Conservation (phyloP, 2,888 invertebrate species). For the Tipula unca region DNA sequence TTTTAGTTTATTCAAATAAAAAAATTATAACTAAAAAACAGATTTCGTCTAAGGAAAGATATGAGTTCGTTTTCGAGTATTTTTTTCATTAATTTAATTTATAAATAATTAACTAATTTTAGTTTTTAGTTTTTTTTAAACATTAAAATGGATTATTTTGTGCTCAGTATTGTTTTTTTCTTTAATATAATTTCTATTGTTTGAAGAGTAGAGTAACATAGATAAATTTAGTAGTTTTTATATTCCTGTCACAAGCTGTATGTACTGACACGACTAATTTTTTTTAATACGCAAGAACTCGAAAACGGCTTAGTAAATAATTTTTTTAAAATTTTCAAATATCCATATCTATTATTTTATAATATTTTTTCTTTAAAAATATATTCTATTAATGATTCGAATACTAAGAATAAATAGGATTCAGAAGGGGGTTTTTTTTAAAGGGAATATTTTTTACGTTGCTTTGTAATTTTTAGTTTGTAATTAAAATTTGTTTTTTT, state of each 20-base stretch:
- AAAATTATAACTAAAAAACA: constrained; percentile 1
- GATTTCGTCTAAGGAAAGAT: constrained; percentile 8
- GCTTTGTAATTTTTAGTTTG: not conserved
- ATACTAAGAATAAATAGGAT: constrained; percentile 14
- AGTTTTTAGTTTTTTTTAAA: not conserved
- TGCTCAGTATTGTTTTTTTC: not conserved
- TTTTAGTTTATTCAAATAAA: not conserved
- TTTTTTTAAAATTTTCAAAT: not conserved
- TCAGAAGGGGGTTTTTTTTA: not conserved
- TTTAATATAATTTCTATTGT: not conserved
- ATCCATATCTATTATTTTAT: constrained; percentile 8
- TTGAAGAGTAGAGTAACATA: constrained; percentile 8
- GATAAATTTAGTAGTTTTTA: not conserved
- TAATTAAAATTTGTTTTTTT: not conserved
- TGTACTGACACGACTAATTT: not conserved
- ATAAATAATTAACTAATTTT: not conserved
- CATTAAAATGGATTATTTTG: constrained; percentile 3
- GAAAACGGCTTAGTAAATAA: constrained; percentile 1
- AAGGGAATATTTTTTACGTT: not conserved
- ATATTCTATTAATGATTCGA: not conserved
- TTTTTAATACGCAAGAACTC: not conserved
- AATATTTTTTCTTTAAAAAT: not conserved
- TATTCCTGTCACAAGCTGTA: constrained; percentile 4
- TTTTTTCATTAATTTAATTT: not conserved
- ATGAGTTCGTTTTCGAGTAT: constrained; percentile 3